These are phyloP conservation scores for Drosophila affinis DNA, from an alignment of 2,888 invertebrate genomes.

Conservation along the genomic window DNA sequence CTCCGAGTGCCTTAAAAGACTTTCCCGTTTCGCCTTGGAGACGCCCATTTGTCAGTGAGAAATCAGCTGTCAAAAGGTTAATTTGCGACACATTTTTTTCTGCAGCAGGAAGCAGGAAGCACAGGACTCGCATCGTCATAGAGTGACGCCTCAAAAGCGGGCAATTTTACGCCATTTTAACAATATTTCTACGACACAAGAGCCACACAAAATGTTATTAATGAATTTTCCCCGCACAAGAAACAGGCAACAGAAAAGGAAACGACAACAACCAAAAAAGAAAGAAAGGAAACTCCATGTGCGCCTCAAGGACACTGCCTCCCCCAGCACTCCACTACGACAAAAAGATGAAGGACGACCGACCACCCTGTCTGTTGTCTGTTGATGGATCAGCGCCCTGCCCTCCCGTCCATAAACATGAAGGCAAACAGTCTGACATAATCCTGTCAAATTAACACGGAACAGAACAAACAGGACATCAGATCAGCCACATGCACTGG, in stretches of 20 bases:
- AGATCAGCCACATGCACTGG: conserved; percentile 28
- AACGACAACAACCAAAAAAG: neutral
- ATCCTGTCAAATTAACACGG: conserved; percentile 78
- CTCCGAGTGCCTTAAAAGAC: conserved; percentile 5
- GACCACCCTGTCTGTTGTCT: conserved; percentile 18
- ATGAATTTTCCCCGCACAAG: conserved; percentile 63
- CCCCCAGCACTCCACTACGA: conserved; percentile 25
- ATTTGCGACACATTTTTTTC: conserved; percentile 75
- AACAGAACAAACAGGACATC: conserved; percentile 29
- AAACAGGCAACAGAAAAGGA: conserved; percentile 14
- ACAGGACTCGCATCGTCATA: conserved; percentile 45
- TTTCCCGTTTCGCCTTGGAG: neutral
- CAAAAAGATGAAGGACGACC: conserved; percentile 11
- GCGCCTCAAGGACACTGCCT: conserved; percentile 49
- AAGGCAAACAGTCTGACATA: conserved; percentile 72
- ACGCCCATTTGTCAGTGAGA: conserved; percentile 52
- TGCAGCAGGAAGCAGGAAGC: conserved; percentile 23
- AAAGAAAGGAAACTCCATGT: conserved; percentile 54
- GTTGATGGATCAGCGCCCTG: conserved; percentile 35
- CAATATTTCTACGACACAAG: conserved; percentile 65
- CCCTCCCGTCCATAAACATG: conserved; percentile 30
- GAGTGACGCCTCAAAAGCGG: conserved; percentile 64
- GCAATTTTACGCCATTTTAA: conserved; percentile 79
- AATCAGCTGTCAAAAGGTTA: conserved; percentile 76
- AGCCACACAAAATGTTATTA: conserved; percentile 67